These are phyloP conservation scores for Hoplodrina blanda DNA, from an alignment of 2,888 invertebrate species.

Conservation along the genomic window DNA sequence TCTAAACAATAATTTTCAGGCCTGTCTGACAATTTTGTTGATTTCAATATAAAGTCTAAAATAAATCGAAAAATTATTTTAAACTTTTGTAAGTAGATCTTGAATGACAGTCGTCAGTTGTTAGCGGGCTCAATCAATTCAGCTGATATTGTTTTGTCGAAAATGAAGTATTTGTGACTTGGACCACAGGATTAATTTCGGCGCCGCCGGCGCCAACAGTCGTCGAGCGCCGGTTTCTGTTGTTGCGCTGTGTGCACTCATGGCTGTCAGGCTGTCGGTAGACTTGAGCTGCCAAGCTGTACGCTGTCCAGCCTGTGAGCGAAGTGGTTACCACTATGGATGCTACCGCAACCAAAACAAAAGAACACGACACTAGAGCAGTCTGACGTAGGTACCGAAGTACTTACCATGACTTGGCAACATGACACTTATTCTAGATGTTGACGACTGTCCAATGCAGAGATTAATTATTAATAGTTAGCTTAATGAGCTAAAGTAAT, in stretches of 20 bases:
- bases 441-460: background rate
- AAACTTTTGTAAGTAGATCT: background rate
- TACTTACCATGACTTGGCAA: background rate
- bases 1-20: background rate
- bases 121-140: background rate
- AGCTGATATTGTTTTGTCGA: background rate
- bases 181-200: conserved; percentile 19
- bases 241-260: background rate
- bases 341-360: conserved; percentile 12
- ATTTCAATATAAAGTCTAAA: too few species aligned
- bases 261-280: too few species aligned
- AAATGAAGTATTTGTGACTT: conserved; percentile 8
- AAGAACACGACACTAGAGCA: conserved; percentile 4
- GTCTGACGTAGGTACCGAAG: background rate
- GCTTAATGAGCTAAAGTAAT: background rate
- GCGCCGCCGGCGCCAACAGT: conserved; percentile 61
- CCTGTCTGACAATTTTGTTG: too few species aligned
- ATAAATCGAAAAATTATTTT: background rate
- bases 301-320: background rate
- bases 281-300: too few species aligned
- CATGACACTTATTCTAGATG: background rate
- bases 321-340: conserved; percentile 16
- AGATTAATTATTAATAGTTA: background rate
- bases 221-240: conserved; percentile 25
- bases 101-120: background rate